A percentile compares a stretch with the other conserved stretches of the same genome.
Evolutionary conservation across 2,888 invertebrate species (phyloP).

Genomic region (Drosophila neotestacea): DNA sequence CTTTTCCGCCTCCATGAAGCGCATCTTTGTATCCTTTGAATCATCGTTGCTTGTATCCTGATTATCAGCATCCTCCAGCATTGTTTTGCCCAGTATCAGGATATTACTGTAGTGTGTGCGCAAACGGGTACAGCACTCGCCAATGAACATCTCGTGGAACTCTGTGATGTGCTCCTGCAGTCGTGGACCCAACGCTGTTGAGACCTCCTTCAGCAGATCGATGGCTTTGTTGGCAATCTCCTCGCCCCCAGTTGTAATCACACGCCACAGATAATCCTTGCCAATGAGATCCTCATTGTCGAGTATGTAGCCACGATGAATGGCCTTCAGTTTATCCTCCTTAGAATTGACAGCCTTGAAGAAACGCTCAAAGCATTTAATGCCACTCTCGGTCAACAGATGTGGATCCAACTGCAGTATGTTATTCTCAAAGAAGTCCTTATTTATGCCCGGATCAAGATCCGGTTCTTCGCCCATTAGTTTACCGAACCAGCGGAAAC

Average conservation of each 20-base stretch:
- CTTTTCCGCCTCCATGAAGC: conserved; percentile 89
- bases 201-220: conserved; percentile 95
- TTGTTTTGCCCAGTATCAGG: conserved; percentile 85
- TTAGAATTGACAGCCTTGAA: conserved; percentile 94
- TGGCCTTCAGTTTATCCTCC: conserved; percentile 95
- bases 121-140: conserved; percentile 95
- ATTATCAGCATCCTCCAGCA: conserved; percentile 54
- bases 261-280: conserved; percentile 97
- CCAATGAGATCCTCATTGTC: conserved; percentile 98
- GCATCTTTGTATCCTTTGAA: conserved; percentile 83
- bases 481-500: conserved; percentile 99
- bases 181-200: conserved; percentile 95
- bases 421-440: conserved; percentile 98
- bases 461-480: conserved; percentile 98
- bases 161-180: conserved; percentile 91
- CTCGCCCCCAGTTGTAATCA: conserved; percentile 95
- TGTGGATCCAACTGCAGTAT: conserved; percentile 96
- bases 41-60: conserved; percentile 74
- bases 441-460: conserved; percentile 97
- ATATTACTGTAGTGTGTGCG: conserved; percentile 95
- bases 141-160: conserved; percentile 96
- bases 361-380: conserved; percentile 92
- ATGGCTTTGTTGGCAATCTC: conserved; percentile 97
- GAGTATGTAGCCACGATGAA: conserved; percentile 93
- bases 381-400: conserved; percentile 96